These are phyloP conservation scores for Heliconius sara DNA, from an alignment of 2,888 invertebrate species.

Conservation along the genomic window DNA sequence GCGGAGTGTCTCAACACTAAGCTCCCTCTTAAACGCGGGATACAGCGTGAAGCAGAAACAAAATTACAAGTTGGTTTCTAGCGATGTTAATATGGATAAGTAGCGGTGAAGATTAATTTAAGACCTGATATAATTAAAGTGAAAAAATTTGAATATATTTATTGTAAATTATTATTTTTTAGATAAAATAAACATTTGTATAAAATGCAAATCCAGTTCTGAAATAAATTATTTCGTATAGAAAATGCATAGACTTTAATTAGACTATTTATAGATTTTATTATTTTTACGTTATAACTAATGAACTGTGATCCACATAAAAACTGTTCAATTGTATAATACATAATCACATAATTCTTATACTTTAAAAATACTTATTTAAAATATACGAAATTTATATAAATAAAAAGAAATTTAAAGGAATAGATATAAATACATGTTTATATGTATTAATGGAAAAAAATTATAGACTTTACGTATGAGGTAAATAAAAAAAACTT, in stretches of 20 bases:
- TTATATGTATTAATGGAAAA: not conserved
- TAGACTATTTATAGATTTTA: not conserved
- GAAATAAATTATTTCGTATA: not conserved
- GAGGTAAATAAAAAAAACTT: not conserved
- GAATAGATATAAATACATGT: not conserved
- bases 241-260: not conserved
- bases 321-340: not conserved
- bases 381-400: slow-evolving; percentile 17
- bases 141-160: not conserved
- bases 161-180: not conserved
- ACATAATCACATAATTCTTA: not conserved
- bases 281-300: not conserved
- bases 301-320: not conserved
- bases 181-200: not conserved
- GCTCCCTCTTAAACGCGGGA: too few relatives aligned
- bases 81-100: not conserved
- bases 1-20: not conserved
- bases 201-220: not conserved
- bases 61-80: not conserved
- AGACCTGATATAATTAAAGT: not conserved
- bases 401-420: too few relatives aligned
- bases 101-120: not conserved
- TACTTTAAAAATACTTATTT: not conserved
- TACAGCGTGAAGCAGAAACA: too few relatives aligned
- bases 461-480: not conserved